Base-by-base conservation (phyloP, 1,140 invertebrate genomes). In the Vanessa atalanta region DNA sequence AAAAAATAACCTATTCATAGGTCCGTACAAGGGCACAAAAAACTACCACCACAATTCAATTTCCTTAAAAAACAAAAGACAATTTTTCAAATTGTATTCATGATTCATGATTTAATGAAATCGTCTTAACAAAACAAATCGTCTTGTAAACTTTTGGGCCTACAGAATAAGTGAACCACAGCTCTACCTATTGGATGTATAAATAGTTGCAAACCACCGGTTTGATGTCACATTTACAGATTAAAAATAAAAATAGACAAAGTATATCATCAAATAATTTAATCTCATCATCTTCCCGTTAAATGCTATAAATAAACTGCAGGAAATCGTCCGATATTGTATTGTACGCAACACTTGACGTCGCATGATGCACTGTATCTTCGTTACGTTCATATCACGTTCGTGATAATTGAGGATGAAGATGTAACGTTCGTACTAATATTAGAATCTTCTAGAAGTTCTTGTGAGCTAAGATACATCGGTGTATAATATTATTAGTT, bases 341-440 rank as follows among this genome's bases (percentile, higher is more conserved):
- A 26, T 31, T 11, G 57, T 16, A 37, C 26, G 57, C 26, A 8
- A 26, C 26, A 11, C 13, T 6, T 37, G 57, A 61, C 57, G 57
- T 61, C 57, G 31, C 26, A 5, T n/a, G 57, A 37, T 37, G 31
- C 57, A 26, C 55, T 26, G 48, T n/a, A 57, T 23, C 20, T 2
- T 11, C 26, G 57, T 15, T 31, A 31, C 26, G 26, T 31, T 31
- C 26, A 31, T 31, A 31, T 31, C 31, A 15, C 57, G 23, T 60
- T 3, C 15, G 31, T 8, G 13, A 61, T 61, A 37, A 61, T 61
- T 61, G 57, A 61, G 57, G 57, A 61, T 61, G 57, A 57, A 26
- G 20, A 57, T 57, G 2, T 16, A n/a, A 15, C 14, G 7, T 31
- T 2, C 15, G 14, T 31, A 14, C 12, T 51, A 51, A 51, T n/a